Percentiles rank a stretch among this genome's conserved stretches.
These are phyloP conservation scores for Apamea sordens DNA, from an alignment of 2,888 invertebrate species.

Conservation along the genomic window DNA sequence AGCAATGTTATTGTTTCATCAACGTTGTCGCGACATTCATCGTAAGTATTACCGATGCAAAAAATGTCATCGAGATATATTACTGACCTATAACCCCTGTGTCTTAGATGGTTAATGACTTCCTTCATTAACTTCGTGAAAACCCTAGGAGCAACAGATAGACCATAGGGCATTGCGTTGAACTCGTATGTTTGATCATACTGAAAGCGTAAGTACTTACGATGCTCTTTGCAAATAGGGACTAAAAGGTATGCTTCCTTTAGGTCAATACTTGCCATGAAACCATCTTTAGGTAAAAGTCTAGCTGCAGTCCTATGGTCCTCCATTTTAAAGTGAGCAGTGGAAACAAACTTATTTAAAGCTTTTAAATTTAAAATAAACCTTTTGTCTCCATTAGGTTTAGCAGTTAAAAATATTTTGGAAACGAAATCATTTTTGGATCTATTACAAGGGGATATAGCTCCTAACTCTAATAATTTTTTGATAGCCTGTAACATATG, in stretches of 20 bases:
- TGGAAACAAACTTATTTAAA: not conserved
- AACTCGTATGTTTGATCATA: not conserved
- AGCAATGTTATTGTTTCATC: not conserved
- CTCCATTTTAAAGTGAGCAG: not conserved
- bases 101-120: not conserved
- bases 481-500: not conserved
- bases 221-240: not conserved
- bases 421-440: not conserved
- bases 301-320: not conserved
- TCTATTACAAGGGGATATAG: not conserved
- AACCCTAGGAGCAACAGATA: not conserved
- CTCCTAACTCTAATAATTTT: not conserved
- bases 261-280: not conserved
- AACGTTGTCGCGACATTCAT: not conserved
- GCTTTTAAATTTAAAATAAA: conserved; percentile 2
- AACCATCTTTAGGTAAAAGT: not conserved
- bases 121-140: conserved; percentile 2
- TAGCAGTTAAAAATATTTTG: not conserved
- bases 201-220: not conserved
- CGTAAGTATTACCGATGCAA: not conserved
- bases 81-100: not conserved
- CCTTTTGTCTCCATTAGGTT: conserved; percentile 4
- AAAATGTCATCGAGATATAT: not conserved
- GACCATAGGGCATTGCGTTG: not conserved
- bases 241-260: not conserved